These are phyloP conservation scores for Eilema depressum DNA, from an alignment of 2,888 invertebrate species.

Conservation along the genomic window DNA sequence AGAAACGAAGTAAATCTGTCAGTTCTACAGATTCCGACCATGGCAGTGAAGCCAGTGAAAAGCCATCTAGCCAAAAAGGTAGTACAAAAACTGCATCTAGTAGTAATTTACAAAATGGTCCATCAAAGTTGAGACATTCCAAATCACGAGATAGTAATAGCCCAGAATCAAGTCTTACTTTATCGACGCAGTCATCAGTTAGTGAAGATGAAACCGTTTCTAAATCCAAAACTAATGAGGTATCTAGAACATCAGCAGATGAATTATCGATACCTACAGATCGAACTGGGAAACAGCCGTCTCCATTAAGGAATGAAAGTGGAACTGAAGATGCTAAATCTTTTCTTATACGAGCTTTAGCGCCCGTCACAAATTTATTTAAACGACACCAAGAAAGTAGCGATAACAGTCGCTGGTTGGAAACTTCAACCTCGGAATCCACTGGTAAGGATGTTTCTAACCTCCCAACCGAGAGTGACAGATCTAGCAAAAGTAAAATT, in stretches of 20 bases:
- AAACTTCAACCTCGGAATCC: conserved; percentile 75
- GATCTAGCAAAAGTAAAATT: conserved; percentile 67
- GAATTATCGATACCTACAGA: conserved; percentile 86
- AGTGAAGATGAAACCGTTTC: conserved; percentile 79
- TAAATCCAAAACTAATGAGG: conserved; percentile 68
- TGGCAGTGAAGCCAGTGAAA: conserved; percentile 66
- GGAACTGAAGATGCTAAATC: conserved; percentile 90
- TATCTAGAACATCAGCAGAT: conserved; percentile 87
- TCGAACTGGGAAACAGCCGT: conserved; percentile 82
- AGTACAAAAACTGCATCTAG: conserved; percentile 62
- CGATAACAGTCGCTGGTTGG: conserved; percentile 81
- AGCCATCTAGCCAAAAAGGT: conserved; percentile 62
- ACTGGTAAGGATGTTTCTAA: conserved; percentile 81
- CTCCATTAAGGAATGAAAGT: conserved; percentile 78
- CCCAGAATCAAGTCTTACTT: conserved; percentile 82
- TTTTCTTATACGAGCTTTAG: conserved; percentile 91
- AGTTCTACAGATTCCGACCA: conserved; percentile 81
- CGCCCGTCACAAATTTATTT: conserved; percentile 92
- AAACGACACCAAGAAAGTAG: conserved; percentile 87
- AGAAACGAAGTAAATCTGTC: conserved; percentile 78
- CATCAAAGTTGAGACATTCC: conserved; percentile 71
- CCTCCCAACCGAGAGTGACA: conserved; percentile 83
- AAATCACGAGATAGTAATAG: conserved; percentile 80
- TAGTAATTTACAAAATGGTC: conserved; percentile 66
- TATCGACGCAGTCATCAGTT: conserved; percentile 83